These are phyloP conservation scores for Cataglyphis altisquamis DNA, from an alignment of 2,888 invertebrate species.

Conservation along the genomic window DNA sequence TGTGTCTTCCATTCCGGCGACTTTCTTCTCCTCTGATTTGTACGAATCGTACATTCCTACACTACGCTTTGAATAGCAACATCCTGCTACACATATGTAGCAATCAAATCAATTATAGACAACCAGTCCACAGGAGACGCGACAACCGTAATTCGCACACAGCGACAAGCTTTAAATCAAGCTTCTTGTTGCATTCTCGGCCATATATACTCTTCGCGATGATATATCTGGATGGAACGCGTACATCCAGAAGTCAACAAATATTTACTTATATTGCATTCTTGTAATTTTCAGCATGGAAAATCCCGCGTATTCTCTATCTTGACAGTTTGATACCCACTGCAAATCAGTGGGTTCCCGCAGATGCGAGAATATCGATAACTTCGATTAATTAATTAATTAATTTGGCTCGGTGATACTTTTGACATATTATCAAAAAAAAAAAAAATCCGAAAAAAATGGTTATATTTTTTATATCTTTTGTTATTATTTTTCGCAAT, in stretches of 20 bases:
- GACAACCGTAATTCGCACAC: constrained; percentile 1
- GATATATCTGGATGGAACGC: not conserved
- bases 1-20: not conserved
- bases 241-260: not conserved
- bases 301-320: not conserved
- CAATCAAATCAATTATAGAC: constrained; percentile 52
- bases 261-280: constrained; percentile 28
- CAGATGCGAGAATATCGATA: not conserved
- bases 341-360: not conserved
- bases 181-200: not conserved
- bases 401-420: not conserved
- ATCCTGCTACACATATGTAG: constrained; percentile 18
- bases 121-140: not conserved
- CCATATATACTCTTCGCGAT: not conserved
- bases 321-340: not conserved
- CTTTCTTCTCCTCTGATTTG: constrained; percentile 34
- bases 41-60: constrained; percentile 10
- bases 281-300: constrained; percentile 13
- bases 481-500: constrained; percentile 2
- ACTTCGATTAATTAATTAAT: not conserved
- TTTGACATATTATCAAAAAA: not conserved
- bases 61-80: constrained; percentile 21
- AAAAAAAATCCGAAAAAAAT: not conserved
- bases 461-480: not conserved
- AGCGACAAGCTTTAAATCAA: constrained; percentile 33